Evolutionary conservation across 2,113 vertebrate genomes (phyloP).

Genomic region (Antennarius striatus): DNA sequence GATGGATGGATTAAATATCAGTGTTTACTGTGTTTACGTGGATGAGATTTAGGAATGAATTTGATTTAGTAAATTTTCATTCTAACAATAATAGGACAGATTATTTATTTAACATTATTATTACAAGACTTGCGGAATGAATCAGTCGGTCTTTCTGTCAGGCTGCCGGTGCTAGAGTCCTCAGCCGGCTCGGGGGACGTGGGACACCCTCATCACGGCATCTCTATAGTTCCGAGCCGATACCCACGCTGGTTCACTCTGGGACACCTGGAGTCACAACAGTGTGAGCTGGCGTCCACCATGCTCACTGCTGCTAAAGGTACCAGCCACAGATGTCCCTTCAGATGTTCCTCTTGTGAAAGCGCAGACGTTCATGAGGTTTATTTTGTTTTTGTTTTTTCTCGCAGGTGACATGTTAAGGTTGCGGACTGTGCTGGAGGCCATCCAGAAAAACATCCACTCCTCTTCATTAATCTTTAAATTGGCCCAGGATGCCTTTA

Average conservation of each 20-base stretch:
- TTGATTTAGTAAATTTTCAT: too few relatives aligned
- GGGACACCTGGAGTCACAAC: constrained; percentile 97
- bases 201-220: constrained; percentile 92
- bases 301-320: constrained; percentile 91
- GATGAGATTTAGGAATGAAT: too few relatives aligned
- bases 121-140: neutral
- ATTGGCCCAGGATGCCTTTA: constrained; percentile 97
- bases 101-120: too few relatives aligned
- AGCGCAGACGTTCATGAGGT: neutral
- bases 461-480: constrained; percentile 99
- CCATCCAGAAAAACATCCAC: constrained; percentile 98
- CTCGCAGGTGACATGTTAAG: constrained; percentile 91
- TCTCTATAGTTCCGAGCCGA: constrained; percentile 93
- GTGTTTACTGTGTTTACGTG: too few relatives aligned
- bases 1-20: too few relatives aligned
- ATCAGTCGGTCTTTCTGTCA: constrained; percentile 46
- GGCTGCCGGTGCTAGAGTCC: constrained; percentile 94
- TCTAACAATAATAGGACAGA: too few relatives aligned
- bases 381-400: neutral
- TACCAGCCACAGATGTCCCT: neutral
- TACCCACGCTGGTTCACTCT: constrained; percentile 99
- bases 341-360: neutral
- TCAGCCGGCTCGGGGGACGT: constrained; percentile 86
- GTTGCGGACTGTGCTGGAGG: constrained; percentile 93
- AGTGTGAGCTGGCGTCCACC: constrained; percentile 97